These are phyloP conservation scores for Arion vulgaris DNA, from an alignment of 1,140 invertebrate species.

Conservation along the genomic window DNA sequence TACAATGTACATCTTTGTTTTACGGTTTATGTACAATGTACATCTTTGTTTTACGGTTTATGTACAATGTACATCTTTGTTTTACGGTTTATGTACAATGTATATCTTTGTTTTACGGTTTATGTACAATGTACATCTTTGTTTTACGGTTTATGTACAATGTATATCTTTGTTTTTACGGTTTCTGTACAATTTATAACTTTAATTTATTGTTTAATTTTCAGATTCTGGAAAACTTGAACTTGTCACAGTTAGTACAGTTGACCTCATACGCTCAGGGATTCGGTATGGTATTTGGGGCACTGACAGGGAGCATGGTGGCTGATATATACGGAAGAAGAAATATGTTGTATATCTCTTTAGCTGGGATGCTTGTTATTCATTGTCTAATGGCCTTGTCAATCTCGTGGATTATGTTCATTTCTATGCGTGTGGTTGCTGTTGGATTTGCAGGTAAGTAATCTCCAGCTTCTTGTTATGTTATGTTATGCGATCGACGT, in stretches of 20 bases:
- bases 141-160: too few species aligned
- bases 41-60: too few species aligned
- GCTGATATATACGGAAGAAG: conserved; percentile 55
- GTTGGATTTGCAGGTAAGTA: conserved; percentile 55
- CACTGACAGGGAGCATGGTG: conserved; percentile 53
- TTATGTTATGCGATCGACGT: too few species aligned
- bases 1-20: too few species aligned
- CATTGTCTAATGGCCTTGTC: conserved; percentile 48
- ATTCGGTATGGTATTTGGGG: conserved; percentile 49
- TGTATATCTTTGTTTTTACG: too few species aligned
- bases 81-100: too few species aligned
- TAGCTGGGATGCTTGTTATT: conserved; percentile 47
- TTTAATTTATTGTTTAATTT: not conserved
- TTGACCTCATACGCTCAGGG: conserved; percentile 47
- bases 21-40: too few species aligned
- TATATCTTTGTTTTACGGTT: too few species aligned
- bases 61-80: too few species aligned
- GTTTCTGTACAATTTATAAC: too few species aligned
- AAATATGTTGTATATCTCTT: conserved; percentile 48
- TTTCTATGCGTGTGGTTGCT: conserved; percentile 43
- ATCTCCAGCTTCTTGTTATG: not conserved
- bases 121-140: too few species aligned
- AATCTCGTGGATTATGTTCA: conserved; percentile 50
- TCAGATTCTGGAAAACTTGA: conserved; percentile 19
- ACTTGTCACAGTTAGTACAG: conserved; percentile 27